Evolutionary conservation across 2,888 invertebrate genomes (phyloP).

Genomic region (Crioceris asparagi): DNA sequence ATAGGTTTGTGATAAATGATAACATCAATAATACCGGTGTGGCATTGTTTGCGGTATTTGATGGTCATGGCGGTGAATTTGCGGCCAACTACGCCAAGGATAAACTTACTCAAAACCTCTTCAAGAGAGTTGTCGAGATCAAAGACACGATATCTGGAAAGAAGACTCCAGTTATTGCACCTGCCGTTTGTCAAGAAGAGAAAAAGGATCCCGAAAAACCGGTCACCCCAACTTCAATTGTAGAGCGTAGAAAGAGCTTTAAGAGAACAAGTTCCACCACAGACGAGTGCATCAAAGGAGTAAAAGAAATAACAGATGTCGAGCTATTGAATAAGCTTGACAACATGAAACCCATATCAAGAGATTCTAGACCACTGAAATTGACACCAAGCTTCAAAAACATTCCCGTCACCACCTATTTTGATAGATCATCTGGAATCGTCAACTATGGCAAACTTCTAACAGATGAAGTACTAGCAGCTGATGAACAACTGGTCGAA

Average conservation of each 20-base stretch:
- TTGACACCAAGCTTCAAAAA: constrained; percentile 41
- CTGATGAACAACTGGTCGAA: constrained; percentile 71
- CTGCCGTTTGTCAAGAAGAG: constrained; percentile 38
- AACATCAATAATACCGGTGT: constrained; percentile 77
- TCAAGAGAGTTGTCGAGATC: constrained; percentile 63
- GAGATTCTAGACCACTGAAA: constrained; percentile 46
- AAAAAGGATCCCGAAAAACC: constrained; percentile 38
- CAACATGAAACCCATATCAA: constrained; percentile 47
- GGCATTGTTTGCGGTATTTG: constrained; percentile 84
- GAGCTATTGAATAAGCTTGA: constrained; percentile 51
- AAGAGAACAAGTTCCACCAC: constrained; percentile 49
- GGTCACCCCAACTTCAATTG: constrained; percentile 29
- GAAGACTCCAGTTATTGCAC: constrained; percentile 30
- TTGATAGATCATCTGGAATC: constrained; percentile 58
- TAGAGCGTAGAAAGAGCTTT: constrained; percentile 55
- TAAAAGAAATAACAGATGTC: constrained; percentile 54
- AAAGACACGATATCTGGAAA: constrained; percentile 54
- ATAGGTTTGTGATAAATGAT: constrained; percentile 80
- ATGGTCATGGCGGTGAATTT: constrained; percentile 93
- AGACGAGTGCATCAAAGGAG: constrained; percentile 39
- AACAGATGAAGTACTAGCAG: constrained; percentile 77
- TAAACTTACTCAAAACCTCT: constrained; percentile 70
- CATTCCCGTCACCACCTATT: constrained; percentile 49
- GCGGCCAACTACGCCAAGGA: constrained; percentile 89
- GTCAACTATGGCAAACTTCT: constrained; percentile 73